phyloP scores from a whole-genome alignment of 2,888 invertebrate genomes.

The Polylopha cassiicola region DNA sequence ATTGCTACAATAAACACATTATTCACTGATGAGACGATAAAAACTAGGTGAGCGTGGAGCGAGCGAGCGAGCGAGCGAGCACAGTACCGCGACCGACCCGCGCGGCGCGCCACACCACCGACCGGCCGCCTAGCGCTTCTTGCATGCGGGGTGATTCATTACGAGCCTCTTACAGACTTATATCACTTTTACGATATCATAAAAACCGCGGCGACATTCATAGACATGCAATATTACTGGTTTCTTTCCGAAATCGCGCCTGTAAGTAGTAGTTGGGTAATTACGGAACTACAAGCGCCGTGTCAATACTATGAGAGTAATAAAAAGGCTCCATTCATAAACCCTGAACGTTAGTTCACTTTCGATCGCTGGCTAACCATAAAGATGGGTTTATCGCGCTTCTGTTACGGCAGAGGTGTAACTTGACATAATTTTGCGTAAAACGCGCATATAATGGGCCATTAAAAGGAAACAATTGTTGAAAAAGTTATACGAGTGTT shows the following conservation, averaged over 20 bases:
- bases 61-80: constrained; percentile 25
- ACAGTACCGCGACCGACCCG: too few relatives aligned
- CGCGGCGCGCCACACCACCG: too few relatives aligned
- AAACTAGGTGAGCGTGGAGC: constrained; percentile 41
- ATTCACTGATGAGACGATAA: constrained; percentile 70
- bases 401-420: constrained; percentile 72
- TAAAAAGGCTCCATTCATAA: constrained; percentile 74
- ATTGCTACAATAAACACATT: constrained; percentile 76
- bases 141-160: constrained; percentile 31
- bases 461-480: constrained; percentile 77
- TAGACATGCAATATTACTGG: constrained; percentile 65
- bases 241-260: constrained; percentile 66
- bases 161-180: constrained; percentile 47
- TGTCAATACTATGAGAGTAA: constrained; percentile 67
- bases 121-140: constrained; percentile 45
- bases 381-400: constrained; percentile 74
- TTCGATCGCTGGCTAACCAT: constrained; percentile 69
- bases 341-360: constrained; percentile 60
- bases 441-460: constrained; percentile 74
- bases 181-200: constrained; percentile 72
- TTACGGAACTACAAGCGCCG: constrained; percentile 63
- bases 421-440: constrained; percentile 76
- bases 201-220: constrained; percentile 59
- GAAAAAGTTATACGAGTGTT: constrained; percentile 75
- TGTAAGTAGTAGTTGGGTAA: constrained; percentile 55